These are phyloP conservation scores for Melanotaenia duboulayi DNA, from an alignment of 2,113 vertebrate species.

Conservation along the genomic window DNA sequence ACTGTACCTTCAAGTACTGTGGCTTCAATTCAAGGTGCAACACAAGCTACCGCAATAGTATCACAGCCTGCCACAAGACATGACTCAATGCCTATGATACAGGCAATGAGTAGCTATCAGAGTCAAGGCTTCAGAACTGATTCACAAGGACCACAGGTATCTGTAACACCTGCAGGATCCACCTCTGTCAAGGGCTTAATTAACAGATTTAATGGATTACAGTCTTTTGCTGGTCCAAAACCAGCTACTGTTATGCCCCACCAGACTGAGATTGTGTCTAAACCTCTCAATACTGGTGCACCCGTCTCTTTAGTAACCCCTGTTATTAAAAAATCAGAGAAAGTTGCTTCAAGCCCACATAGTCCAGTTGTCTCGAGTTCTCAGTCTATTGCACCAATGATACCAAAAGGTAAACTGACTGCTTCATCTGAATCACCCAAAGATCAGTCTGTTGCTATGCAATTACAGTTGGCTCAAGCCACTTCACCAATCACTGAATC, in stretches of 20 bases:
- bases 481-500: conserved; percentile 16
- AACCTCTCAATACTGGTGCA: conserved; percentile 5
- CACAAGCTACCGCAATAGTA: conserved; percentile 4
- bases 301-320: not conserved
- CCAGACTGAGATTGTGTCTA: not conserved
- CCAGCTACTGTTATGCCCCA: conserved; percentile 5
- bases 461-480: not conserved
- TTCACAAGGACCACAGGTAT: conserved; percentile 7
- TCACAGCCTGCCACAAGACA: conserved; percentile 24
- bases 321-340: conserved; percentile 5
- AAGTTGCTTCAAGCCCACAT: conserved; percentile 8
- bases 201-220: conserved; percentile 63
- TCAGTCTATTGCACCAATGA: not conserved
- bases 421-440: conserved; percentile 12
- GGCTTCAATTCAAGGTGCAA: conserved; percentile 3
- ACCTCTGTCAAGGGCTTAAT: conserved; percentile 71
- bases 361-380: conserved; percentile 3
- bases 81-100: not conserved
- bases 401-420: not conserved
- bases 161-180: conserved; percentile 32
- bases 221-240: conserved; percentile 11
- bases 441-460: not conserved
- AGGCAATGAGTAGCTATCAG: conserved; percentile 1
- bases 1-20: conserved; percentile 3
- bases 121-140: conserved; percentile 20